phyloP scores from a whole-genome alignment of 2,113 vertebrate genomes.

The Turnix velox region DNA sequence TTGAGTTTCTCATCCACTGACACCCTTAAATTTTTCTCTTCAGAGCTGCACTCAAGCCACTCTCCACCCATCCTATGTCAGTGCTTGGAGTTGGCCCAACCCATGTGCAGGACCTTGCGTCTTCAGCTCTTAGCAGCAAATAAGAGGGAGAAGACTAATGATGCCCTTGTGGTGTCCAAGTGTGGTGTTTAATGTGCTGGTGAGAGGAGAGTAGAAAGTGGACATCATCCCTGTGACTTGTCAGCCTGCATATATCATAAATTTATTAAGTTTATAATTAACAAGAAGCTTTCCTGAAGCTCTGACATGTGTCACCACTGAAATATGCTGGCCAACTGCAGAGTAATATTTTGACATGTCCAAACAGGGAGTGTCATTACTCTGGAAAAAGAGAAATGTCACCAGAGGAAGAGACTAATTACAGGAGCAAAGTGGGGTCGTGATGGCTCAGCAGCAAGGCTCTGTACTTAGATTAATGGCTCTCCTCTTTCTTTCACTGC shows the following conservation, averaged over 20 bases:
- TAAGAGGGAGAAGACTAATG: not conserved
- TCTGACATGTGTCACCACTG: not conserved
- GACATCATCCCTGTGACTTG: not conserved
- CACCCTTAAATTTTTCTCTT: too few relatives aligned
- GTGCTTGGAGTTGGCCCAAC: too few relatives aligned
- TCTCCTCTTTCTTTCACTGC: not conserved
- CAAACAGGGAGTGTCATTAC: constrained; percentile 14
- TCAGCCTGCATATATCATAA: not conserved
- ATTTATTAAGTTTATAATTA: constrained; percentile 24
- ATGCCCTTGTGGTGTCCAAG: not conserved
- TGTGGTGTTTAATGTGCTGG: not conserved
- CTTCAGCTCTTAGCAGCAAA: not conserved
- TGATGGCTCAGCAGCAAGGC: not conserved
- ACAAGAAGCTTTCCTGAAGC: not conserved
- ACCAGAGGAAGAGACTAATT: not conserved
- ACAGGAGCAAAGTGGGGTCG: not conserved
- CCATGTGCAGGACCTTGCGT: too few relatives aligned
- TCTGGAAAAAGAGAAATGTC: not conserved
- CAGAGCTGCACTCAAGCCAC: too few relatives aligned
- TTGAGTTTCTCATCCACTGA: too few relatives aligned
- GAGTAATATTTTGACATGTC: not conserved
- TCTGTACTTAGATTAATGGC: not conserved
- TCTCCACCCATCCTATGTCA: too few relatives aligned
- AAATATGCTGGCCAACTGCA: not conserved
- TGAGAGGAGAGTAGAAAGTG: not conserved